Base-by-base conservation (phyloP, 2,797 vertebrate species). In the Percopsis omiscomaycus region DNA sequence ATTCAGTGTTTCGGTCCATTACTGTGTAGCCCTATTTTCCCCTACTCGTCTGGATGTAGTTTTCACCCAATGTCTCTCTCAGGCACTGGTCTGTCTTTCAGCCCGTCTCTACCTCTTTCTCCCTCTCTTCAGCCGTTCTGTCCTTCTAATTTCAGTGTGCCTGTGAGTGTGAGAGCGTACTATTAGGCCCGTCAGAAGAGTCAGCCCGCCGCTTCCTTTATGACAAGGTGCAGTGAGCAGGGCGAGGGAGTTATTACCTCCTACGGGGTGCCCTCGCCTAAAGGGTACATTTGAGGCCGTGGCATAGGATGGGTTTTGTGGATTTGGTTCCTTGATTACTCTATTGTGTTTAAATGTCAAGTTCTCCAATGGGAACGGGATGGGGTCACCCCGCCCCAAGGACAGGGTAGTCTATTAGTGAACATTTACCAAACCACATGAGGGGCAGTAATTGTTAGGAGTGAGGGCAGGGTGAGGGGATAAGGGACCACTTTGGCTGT, bases 261-360 rank as follows among this genome's bases (percentile, higher is more conserved):
- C 55, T 63, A 28, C 58, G 69, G 45, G 45, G 59, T 54, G 32
- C 32, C 32, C 32, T 37, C 32, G 6, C 32, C 32, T 6, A 5
- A 66, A 61, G 61, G 73, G 54, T 57, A 47, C 42, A 55, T 65
- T 60, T 55, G 45, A 28, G 22, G 44, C 48, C 46, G 12, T 10
- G 12, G 14, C 28, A 45, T 47, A 22, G 44, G 32, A 52, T 45
- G 57, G 61, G 68, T n/a, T 62, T 51, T 50, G 6, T 59, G 37
- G 51, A 71, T 68, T 70, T 65, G 44, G 15, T 58, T 44, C 64
- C 55, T 51, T 68, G 69, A 76, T 73, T 77, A 60, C 66, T 55
- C 44, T 64, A 60, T 59, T 75, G 5, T 53, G 72, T 75, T 75
- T 72, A 85, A 82, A 82, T 79, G 77, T 83, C 77, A 85, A 73